These are phyloP conservation scores for Drosophila maculinotata DNA, from an alignment of 2,888 invertebrate species.

Conservation along the genomic window DNA sequence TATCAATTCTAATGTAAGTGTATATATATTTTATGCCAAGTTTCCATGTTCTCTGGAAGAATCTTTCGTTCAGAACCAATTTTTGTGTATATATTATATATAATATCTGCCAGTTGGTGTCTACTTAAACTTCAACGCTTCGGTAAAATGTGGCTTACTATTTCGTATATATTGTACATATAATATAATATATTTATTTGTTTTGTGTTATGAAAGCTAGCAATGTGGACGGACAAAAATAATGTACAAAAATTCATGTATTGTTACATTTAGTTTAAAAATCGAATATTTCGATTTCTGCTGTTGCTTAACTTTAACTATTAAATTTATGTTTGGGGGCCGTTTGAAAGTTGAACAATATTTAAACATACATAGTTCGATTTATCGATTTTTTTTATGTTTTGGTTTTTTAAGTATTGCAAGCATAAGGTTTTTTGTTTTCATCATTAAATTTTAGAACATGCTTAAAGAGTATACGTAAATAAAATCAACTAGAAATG, in stretches of 20 bases:
- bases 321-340: conserved; percentile 9
- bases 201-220: conserved; percentile 83
- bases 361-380: conserved; percentile 38
- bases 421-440: conserved; percentile 35
- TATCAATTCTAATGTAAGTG: conserved; percentile 14
- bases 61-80: conserved; percentile 21
- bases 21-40: too few relatives aligned
- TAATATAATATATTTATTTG: conserved; percentile 52
- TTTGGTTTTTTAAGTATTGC: conserved; percentile 15
- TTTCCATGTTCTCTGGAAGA: too few relatives aligned
- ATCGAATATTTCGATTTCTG: conserved; percentile 29
- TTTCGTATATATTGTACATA: conserved; percentile 45
- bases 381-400: conserved; percentile 18
- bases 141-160: conserved; percentile 26
- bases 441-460: conserved; percentile 20
- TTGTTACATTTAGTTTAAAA: conserved; percentile 69
- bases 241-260: conserved; percentile 82
- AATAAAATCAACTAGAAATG: conserved; percentile 54
- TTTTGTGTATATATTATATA: conserved; percentile 12
- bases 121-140: conserved; percentile 29
- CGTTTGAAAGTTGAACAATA: conserved; percentile 46
- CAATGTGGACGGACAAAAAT: conserved; percentile 85
- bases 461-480: conserved; percentile 23
- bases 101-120: conserved; percentile 27
- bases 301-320: conserved; percentile 26